Percentiles rank a stretch among this genome's conserved stretches.
Conservation (phyloP, 1,140 invertebrate genomes). For the Drosophila bocqueti region DNA sequence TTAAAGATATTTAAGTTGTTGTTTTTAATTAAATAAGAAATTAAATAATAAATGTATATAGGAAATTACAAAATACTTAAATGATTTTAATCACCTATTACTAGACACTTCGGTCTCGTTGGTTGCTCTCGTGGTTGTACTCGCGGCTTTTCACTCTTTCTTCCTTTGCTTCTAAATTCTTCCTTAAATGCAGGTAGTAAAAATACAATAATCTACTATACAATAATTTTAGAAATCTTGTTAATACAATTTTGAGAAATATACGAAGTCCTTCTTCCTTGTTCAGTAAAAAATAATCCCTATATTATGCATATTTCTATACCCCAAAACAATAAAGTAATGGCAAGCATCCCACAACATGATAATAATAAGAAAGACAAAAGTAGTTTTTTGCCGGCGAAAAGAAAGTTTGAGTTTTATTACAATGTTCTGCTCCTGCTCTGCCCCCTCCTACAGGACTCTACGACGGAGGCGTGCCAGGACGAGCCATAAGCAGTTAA, state of each 20-base stretch:
- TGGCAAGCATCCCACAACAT: constrained; percentile 55
- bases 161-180: neutral
- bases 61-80: no score
- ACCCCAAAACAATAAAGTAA: constrained; percentile 55
- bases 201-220: neutral
- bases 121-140: no score
- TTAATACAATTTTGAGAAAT: neutral
- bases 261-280: neutral
- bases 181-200: neutral
- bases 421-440: constrained; percentile 58
- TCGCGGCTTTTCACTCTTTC: no score
- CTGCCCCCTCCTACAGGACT: no score
- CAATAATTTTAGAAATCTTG: neutral
- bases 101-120: no score
- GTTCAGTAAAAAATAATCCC: constrained; percentile 1
- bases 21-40: no score
- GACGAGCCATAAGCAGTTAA: constrained; percentile 59
- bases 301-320: neutral
- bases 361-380: constrained; percentile 63
- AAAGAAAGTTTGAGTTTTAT: constrained; percentile 71
- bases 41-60: no score
- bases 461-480: constrained; percentile 17
- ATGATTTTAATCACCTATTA: no score
- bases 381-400: constrained; percentile 57
- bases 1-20: no score